Conservation (phyloP, 2,113 vertebrate species). For the Campylomormyrus numenius region DNA sequence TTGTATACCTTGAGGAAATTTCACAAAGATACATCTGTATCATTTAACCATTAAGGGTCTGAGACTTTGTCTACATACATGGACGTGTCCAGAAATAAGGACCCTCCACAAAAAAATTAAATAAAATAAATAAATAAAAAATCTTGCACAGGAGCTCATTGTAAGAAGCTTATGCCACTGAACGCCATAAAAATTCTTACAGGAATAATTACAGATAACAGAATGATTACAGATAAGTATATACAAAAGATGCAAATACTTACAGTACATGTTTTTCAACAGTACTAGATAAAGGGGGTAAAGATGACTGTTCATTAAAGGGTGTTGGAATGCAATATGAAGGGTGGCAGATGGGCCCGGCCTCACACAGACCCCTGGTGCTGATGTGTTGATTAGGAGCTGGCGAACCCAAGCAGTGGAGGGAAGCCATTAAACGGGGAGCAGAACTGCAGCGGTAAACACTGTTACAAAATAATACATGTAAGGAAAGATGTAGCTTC, state of each 20-base stretch:
- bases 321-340: neutral
- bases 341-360: neutral
- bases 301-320: neutral
- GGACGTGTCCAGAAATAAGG: neutral
- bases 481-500: neutral
- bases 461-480: neutral
- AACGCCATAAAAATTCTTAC: neutral
- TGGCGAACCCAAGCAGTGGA: neutral
- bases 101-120: neutral
- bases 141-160: neutral
- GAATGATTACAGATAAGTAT: neutral
- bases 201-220: neutral
- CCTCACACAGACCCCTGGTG: neutral
- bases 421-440: neutral
- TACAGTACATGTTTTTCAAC: neutral
- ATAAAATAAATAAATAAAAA: neutral
- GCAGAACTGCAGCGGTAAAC: neutral
- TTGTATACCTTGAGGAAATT: too few species aligned
- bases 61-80: neutral
- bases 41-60: neutral
- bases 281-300: neutral
- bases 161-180: neutral
- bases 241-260: neutral
- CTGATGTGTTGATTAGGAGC: slow-evolving; percentile 1
- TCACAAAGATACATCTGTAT: too few species aligned